phyloP scores from a whole-genome alignment of 2,113 vertebrate species.

The Burhinus oedicnemus region DNA sequence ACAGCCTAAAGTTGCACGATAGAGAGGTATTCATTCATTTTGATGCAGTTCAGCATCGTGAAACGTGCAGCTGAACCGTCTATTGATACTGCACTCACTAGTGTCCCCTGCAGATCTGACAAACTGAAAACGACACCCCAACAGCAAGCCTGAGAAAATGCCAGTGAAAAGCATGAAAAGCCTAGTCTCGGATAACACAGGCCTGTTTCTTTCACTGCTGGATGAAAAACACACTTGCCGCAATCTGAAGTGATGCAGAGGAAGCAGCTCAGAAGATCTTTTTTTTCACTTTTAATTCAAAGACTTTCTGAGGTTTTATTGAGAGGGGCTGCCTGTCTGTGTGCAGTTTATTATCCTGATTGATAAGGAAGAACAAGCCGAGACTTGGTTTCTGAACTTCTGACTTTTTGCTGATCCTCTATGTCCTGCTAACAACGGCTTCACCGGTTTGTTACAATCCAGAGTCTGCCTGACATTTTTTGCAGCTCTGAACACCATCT shows the following conservation, averaged over 20 bases:
- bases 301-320: neutral
- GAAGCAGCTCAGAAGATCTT: neutral
- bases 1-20: neutral
- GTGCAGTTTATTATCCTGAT: slow-evolving; percentile 2
- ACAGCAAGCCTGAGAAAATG: neutral
- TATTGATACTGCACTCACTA: neutral
- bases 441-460: neutral
- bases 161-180: neutral
- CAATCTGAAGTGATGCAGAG: neutral
- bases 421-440: neutral
- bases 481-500: neutral
- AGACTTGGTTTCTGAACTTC: slow-evolving; percentile 5
- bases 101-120: neutral
- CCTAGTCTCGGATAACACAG: neutral
- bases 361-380: neutral
- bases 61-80: neutral
- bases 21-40: neutral
- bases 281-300: neutral
- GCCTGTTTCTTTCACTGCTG: neutral
- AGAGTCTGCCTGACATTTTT: neutral
- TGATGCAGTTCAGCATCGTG: neutral
- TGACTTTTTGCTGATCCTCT: neutral
- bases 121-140: neutral
- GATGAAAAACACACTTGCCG: neutral
- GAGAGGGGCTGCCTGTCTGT: neutral